A percentile compares a stretch with the other conserved stretches of the same genome.
Conservation (phyloP, 2,888 invertebrate genomes). For the Parnassius apollo region DNA sequence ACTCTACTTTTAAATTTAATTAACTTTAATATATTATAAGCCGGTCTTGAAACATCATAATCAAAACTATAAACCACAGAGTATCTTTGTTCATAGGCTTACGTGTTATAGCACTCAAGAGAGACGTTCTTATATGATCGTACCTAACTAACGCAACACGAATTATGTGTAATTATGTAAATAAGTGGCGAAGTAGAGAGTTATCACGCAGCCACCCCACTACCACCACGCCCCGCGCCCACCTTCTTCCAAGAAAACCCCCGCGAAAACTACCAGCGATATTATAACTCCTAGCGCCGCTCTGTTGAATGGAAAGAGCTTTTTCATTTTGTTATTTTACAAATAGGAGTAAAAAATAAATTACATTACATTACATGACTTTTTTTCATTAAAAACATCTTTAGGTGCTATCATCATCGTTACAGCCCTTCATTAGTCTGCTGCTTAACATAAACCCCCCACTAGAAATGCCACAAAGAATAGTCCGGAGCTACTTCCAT, state of each 20-base stretch:
- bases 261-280: slow-evolving; percentile 72
- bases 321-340: slow-evolving; percentile 10
- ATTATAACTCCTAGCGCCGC: slow-evolving; percentile 66
- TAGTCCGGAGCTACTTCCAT: no score
- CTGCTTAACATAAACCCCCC: no score
- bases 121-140: slow-evolving; percentile 24
- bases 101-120: neutral
- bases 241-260: slow-evolving; percentile 39
- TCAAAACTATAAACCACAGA: neutral
- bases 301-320: slow-evolving; percentile 41
- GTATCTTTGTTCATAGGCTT: neutral
- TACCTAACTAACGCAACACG: slow-evolving; percentile 39
- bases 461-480: no score
- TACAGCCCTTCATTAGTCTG: no score
- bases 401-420: no score
- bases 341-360: no score
- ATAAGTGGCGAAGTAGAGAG: slow-evolving; percentile 67
- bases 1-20: no score
- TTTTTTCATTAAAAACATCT: no score
- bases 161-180: slow-evolving; percentile 74
- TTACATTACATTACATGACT: no score
- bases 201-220: slow-evolving; percentile 46
- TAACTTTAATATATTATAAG: no score
- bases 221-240: slow-evolving; percentile 34
- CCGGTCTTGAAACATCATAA: neutral